A percentile compares a stretch with the other conserved stretches of the same genome.
Conservation (phyloP, 2,888 invertebrate genomes). For the Bruchidius siliquastri region DNA sequence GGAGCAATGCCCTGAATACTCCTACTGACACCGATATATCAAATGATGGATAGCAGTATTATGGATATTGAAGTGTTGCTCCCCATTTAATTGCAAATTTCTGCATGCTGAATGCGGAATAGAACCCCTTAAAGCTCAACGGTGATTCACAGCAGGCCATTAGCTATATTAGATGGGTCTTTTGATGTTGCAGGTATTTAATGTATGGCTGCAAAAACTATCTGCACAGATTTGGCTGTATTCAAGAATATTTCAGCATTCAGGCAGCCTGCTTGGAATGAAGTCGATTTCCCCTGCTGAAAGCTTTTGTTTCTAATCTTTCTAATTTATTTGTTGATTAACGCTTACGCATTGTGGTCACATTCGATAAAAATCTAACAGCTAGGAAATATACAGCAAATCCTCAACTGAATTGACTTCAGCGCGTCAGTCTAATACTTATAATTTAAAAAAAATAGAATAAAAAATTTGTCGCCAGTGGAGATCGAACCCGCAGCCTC, state of each 20-base stretch:
- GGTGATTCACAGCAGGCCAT: not conserved
- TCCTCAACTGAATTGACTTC: too few species aligned
- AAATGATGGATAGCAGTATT: not conserved
- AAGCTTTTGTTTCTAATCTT: too few species aligned
- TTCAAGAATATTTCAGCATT: not conserved
- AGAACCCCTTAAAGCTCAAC: not conserved
- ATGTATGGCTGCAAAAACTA: not conserved
- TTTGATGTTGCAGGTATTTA: not conserved
- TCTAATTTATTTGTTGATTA: too few species aligned
- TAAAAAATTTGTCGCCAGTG: too few species aligned
- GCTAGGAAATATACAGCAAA: too few species aligned
- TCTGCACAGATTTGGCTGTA: not conserved
- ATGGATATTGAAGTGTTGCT: not conserved
- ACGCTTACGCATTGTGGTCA: too few species aligned
- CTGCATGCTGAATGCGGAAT: not conserved
- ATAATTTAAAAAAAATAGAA: too few species aligned
- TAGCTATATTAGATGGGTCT: not conserved
- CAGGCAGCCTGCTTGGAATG: too few species aligned
- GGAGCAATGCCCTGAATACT: not conserved
- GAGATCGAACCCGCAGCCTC: too few species aligned
- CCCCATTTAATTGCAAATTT: not conserved
- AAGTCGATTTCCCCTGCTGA: too few species aligned
- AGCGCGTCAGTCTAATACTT: too few species aligned
- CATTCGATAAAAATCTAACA: too few species aligned
- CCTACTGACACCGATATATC: not conserved